Percentiles rank a stretch among this genome's conserved stretches.
phyloP scores from a whole-genome alignment of 2,797 vertebrate genomes.

The Pampus argenteus region DNA sequence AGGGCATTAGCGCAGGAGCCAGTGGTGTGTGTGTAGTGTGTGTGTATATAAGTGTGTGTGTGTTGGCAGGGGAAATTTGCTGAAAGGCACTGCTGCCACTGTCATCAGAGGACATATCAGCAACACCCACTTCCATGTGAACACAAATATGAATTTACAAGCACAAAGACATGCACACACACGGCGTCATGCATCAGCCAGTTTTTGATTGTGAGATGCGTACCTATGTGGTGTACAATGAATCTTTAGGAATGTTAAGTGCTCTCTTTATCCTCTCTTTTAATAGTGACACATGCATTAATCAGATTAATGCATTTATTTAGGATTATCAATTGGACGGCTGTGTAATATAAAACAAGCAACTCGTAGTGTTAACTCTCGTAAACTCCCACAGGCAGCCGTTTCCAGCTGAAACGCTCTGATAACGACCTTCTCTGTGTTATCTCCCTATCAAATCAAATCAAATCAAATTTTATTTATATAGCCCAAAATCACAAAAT shows the following conservation, averaged over 20 bases:
- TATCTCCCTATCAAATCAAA: too few relatives aligned
- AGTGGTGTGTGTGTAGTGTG: conserved; percentile 23
- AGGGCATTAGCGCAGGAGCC: conserved; percentile 40
- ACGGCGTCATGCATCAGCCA: not conserved
- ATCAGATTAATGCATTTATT: too few relatives aligned
- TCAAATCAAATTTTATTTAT: too few relatives aligned
- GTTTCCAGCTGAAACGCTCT: too few relatives aligned
- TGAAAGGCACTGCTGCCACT: conserved; percentile 6
- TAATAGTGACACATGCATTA: not conserved
- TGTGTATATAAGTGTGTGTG: conserved; percentile 9
- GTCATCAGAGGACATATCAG: conserved; percentile 10
- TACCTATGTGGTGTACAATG: not conserved
- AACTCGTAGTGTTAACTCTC: too few relatives aligned
- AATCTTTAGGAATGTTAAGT: too few relatives aligned
- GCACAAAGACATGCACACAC: not conserved
- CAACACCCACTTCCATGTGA: not conserved
- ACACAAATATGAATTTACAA: not conserved
- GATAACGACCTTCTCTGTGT: too few relatives aligned
- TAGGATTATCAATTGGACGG: not conserved
- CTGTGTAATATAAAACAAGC: not conserved
- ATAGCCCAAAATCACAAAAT: too few relatives aligned
- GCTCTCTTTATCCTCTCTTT: too few relatives aligned
- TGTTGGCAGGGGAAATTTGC: conserved; percentile 14
- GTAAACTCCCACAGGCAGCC: too few relatives aligned
- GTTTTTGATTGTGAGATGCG: not conserved